These are phyloP conservation scores for Nymphalis c-album DNA, from an alignment of 2,888 invertebrate genomes.

Conservation along the genomic window DNA sequence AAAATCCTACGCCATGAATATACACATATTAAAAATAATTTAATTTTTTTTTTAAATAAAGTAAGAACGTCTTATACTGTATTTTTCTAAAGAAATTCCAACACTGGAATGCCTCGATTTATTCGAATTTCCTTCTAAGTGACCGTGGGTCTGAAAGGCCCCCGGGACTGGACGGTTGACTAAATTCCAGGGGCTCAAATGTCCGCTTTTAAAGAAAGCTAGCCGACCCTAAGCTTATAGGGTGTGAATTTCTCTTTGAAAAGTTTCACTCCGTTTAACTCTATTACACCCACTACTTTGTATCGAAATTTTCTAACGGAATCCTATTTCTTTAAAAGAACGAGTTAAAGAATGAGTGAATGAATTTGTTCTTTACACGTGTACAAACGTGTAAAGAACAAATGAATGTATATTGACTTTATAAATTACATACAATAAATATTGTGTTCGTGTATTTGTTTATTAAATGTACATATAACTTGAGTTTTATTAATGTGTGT, in stretches of 20 bases:
- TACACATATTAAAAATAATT: too few relatives aligned
- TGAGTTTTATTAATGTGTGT: too few relatives aligned
- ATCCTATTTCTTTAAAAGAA: constrained; percentile 17
- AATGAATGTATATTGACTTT: background rate
- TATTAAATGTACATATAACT: too few relatives aligned
- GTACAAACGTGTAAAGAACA: constrained; percentile 10
- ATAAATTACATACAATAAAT: background rate
- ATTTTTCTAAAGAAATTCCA: constrained; percentile 24
- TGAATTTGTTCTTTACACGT: too few relatives aligned
- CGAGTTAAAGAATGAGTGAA: constrained; percentile 19
- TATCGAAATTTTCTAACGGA: constrained; percentile 31
- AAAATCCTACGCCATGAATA: too few relatives aligned
- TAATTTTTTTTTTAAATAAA: background rate
- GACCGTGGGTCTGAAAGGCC: constrained; percentile 63
- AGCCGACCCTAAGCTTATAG: constrained; percentile 61
- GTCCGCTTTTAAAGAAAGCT: constrained; percentile 74
- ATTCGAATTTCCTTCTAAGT: constrained; percentile 64
- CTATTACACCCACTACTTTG: constrained; percentile 37
- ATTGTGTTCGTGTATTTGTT: background rate
- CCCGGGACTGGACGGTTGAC: constrained; percentile 72
- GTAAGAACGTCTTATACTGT: background rate
- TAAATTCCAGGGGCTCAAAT: constrained; percentile 72
- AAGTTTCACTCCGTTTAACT: constrained; percentile 45
- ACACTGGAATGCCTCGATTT: constrained; percentile 51
- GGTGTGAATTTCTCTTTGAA: constrained; percentile 73